Base-by-base conservation (phyloP, 92 coral and sea anemone genomes). In the Epizoanthus scotinus region DNA sequence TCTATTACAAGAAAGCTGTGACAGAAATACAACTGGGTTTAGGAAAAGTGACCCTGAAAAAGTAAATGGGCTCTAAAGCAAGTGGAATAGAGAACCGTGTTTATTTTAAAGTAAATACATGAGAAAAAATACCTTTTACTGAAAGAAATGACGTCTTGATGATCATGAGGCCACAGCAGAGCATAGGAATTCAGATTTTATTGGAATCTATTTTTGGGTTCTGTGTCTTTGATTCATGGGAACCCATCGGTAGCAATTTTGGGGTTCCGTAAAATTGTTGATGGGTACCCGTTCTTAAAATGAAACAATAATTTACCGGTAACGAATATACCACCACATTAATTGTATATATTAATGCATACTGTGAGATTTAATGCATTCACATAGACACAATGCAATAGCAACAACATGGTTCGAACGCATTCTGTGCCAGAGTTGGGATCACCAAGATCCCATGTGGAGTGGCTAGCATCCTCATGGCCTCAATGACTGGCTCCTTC, bases 401-500 rank as follows among this genome's bases (percentile, higher is more conserved):
- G 64, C 64, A 57, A 57, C 25, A 57, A n/a, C 21, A 57, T 57
- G 17, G 63, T n/a, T n/a, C n/a, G n/a, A n/a, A n/a, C n/a, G n/a
- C n/a, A n/a, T n/a, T n/a, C n/a, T 65, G 52, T 73, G 56, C 79
- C 42, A 36, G 34, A 71, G 62, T 71, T 71, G 17, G 78, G 78
- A 42, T 71, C 78, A 34, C n/a, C 78, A 24, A 71, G 78, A 17
- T 71, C 78, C 79, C 79, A 73, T 40, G 79, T 73, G 60, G 79
- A 73, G 60, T 73, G 79, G 60, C 55, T 13, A 27, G 24, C 31
- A 27, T 77, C 65, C 70, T 60, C 31, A 61, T 40, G 24, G 71
- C 82, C 82, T 61, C 69, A 70, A 77, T 77, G 53, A 77, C 82
- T 77, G 82, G 82, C 82, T 61, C 82, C 18, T 77, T 67, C 70